Percentiles rank a stretch among this genome's conserved stretches.
phyloP scores from a whole-genome alignment of 2,113 vertebrate species.

The Microtus pennsylvanicus region DNA sequence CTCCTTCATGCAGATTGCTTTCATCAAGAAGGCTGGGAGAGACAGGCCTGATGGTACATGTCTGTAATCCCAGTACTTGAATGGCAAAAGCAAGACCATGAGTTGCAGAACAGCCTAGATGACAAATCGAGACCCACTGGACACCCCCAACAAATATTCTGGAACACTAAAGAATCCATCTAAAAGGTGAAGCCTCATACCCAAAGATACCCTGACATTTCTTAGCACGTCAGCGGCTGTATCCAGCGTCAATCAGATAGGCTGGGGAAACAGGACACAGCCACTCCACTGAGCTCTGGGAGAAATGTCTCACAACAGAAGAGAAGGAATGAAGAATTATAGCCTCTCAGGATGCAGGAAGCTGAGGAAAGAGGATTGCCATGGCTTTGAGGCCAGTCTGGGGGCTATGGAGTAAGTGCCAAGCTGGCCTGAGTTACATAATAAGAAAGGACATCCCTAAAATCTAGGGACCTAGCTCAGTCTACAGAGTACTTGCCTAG shows the following conservation, averaged over 20 bases:
- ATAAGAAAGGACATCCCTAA: not conserved
- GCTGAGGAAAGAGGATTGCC: not conserved
- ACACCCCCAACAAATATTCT: not conserved
- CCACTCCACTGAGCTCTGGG: not conserved
- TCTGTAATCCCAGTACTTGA: not conserved
- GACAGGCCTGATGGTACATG: not conserved
- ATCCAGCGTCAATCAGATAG: not conserved
- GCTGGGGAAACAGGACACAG: not conserved
- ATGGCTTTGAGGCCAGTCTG: not conserved
- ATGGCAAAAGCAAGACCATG: not conserved
- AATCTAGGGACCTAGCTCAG: not conserved
- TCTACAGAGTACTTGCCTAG: not conserved
- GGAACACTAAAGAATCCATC: not conserved
- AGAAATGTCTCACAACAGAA: not conserved
- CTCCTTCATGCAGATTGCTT: not conserved
- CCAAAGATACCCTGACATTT: not conserved
- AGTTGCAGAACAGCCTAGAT: not conserved
- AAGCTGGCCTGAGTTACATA: not conserved
- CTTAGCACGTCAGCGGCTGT: not conserved
- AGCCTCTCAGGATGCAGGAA: not conserved
- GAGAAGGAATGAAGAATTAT: not conserved
- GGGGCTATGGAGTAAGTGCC: not conserved
- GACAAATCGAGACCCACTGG: not conserved
- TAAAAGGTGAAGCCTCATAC: not conserved
- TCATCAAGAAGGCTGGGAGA: not conserved